Evolutionary conservation across 2,888 invertebrate genomes (phyloP).

Genomic region (Torymus auratus): DNA sequence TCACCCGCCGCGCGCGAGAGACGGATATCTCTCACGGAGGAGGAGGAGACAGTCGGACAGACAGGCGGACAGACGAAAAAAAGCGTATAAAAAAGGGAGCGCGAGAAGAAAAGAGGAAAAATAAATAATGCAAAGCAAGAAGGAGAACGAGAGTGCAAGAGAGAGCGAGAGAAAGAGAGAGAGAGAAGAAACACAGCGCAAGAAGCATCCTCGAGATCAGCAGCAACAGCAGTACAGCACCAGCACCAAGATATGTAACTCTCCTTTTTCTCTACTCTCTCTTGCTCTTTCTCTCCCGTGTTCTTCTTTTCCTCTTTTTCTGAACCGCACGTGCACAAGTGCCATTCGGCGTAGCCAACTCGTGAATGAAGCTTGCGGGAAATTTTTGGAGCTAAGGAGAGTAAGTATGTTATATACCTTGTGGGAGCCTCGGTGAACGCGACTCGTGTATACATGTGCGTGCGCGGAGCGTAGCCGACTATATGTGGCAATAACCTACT

Average conservation of each 20-base stretch:
- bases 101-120: not conserved
- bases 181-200: not conserved
- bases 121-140: slow-evolving; percentile 12
- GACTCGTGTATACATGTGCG: too few species aligned
- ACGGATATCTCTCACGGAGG: not conserved
- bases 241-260: not conserved
- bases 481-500: too few species aligned
- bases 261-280: not conserved
- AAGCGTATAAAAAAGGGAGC: not conserved
- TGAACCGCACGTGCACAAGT: slow-evolving; percentile 30
- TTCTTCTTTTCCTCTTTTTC: too few species aligned
- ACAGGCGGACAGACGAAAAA: slow-evolving; percentile 5
- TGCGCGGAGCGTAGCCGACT: too few species aligned
- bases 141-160: too few species aligned
- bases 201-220: slow-evolving; percentile 9
- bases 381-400: too few species aligned
- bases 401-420: too few species aligned
- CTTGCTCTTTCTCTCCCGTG: too few species aligned
- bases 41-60: not conserved
- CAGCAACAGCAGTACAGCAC: not conserved
- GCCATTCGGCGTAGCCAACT: not conserved
- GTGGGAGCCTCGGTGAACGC: too few species aligned
- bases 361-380: too few species aligned
- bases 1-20: not conserved
- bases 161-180: too few species aligned